Evolutionary conservation across 2,797 vertebrate genomes (phyloP).

Genomic region (Sparus aurata): DNA sequence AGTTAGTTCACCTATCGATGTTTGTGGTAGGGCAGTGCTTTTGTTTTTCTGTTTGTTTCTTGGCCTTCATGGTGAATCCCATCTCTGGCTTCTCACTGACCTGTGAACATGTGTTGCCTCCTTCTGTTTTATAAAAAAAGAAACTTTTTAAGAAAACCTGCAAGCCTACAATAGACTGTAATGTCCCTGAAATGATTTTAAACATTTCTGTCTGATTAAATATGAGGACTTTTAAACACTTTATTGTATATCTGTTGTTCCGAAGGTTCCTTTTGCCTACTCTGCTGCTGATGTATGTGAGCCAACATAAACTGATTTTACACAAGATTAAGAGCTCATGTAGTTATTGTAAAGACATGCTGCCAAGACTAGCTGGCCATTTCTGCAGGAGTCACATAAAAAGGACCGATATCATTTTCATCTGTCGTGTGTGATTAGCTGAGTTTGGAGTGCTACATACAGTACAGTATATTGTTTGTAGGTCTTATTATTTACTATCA

Average conservation of each 20-base stretch:
- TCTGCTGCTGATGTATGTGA: slow-evolving; percentile 31
- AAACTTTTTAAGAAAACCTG: slow-evolving; percentile 29
- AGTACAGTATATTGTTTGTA: too few relatives aligned
- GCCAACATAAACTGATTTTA: background rate
- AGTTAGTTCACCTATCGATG: slow-evolving; percentile 35
- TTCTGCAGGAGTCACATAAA: background rate
- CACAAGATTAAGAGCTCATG: background rate
- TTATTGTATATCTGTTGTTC: slow-evolving; percentile 40
- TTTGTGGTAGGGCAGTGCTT: slow-evolving; percentile 27
- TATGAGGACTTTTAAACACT: slow-evolving; percentile 34
- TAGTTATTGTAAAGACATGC: background rate
- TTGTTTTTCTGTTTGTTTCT: slow-evolving; percentile 27
- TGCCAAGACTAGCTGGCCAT: background rate
- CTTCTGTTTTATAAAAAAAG: slow-evolving; percentile 35
- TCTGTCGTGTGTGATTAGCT: background rate
- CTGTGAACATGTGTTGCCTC: slow-evolving; percentile 56
- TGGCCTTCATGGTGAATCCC: slow-evolving; percentile 30
- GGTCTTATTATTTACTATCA: too few relatives aligned
- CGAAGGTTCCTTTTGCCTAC: slow-evolving; percentile 21
- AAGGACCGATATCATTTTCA: background rate
- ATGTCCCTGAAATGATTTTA: slow-evolving; percentile 43
- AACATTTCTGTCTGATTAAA: slow-evolving; percentile 48
- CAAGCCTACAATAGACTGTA: slow-evolving; percentile 32
- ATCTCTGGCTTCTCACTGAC: slow-evolving; percentile 24
- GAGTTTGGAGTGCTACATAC: too few relatives aligned